phyloP scores from a whole-genome alignment of 2,888 invertebrate species.

The Schrankia costaestrigalis region DNA sequence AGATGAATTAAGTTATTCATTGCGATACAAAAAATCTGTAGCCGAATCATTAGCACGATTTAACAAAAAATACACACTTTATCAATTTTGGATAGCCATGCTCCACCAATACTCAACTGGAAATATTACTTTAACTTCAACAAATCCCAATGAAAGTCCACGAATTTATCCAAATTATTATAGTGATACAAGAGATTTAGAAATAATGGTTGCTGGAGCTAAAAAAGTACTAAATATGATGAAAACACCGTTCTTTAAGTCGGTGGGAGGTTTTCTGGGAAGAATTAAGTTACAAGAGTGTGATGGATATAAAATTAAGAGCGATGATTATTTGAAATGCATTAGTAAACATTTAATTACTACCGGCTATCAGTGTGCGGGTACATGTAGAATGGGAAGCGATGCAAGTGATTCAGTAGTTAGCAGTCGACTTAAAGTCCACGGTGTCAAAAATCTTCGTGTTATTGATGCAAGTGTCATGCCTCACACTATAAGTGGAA shows the following conservation, averaged over 20 bases:
- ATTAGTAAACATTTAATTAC: slow-evolving; percentile 23
- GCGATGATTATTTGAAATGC: slow-evolving; percentile 22
- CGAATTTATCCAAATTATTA: slow-evolving; percentile 20
- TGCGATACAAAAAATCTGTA: slow-evolving; percentile 10
- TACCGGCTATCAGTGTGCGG: slow-evolving; percentile 81
- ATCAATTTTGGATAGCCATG: slow-evolving; percentile 8
- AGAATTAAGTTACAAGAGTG: slow-evolving; percentile 18
- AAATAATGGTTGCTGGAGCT: slow-evolving; percentile 13
- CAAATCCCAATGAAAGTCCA: slow-evolving; percentile 16
- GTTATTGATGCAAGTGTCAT: slow-evolving; percentile 83
- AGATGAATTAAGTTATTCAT: slow-evolving; percentile 3
- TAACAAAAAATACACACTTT: slow-evolving; percentile 9
- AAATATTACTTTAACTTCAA: slow-evolving; percentile 18
- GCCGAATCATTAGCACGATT: slow-evolving; percentile 6
- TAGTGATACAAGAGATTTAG: slow-evolving; percentile 13
- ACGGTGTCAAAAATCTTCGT: slow-evolving; percentile 77
- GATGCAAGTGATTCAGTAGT: slow-evolving; percentile 64
- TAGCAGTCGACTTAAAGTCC: slow-evolving; percentile 52
- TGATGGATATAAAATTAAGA: slow-evolving; percentile 22
- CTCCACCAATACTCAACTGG: slow-evolving; percentile 25
- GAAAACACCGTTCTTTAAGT: slow-evolving; percentile 14
- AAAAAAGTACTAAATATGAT: slow-evolving; percentile 15
- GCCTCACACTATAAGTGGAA: slow-evolving; percentile 80
- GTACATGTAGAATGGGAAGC: slow-evolving; percentile 82
- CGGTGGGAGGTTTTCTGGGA: slow-evolving; percentile 17